Evolutionary conservation across 2,797 vertebrate genomes (phyloP).

Genomic region (Dromococcyx pavoninus): DNA sequence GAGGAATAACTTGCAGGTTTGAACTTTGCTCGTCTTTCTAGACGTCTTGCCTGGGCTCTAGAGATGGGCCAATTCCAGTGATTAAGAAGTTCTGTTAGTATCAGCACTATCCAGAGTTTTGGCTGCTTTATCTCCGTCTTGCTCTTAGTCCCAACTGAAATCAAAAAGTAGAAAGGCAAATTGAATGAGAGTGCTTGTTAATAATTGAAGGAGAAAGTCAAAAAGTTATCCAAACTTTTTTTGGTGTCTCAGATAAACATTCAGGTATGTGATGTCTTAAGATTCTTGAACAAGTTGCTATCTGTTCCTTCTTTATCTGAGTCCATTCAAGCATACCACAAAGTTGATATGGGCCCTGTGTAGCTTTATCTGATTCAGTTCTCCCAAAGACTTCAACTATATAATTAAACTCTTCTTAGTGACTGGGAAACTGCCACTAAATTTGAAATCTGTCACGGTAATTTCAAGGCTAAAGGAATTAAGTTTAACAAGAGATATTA

Average conservation of each 20-base stretch:
- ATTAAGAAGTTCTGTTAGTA: slow-evolving; percentile 35
- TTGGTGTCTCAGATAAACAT: not conserved
- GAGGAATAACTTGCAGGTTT: not conserved
- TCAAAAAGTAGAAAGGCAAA: slow-evolving; percentile 36
- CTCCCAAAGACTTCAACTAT: not conserved
- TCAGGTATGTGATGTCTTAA: slow-evolving; percentile 6
- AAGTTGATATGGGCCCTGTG: not conserved
- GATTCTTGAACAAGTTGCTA: not conserved
- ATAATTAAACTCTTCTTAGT: slow-evolving; percentile 44
- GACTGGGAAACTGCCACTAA: slow-evolving; percentile 49
- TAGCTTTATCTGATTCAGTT: slow-evolving; percentile 29
- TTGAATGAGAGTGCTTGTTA: not conserved
- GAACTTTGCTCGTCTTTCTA: slow-evolving; percentile 4
- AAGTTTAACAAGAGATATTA: slow-evolving; percentile 48
- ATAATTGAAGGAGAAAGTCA: slow-evolving; percentile 34
- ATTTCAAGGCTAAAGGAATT: slow-evolving; percentile 58
- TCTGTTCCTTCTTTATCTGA: not conserved
- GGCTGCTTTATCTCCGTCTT: slow-evolving; percentile 43
- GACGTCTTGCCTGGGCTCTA: not conserved
- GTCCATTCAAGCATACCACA: not conserved
- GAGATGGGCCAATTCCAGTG: slow-evolving; percentile 1
- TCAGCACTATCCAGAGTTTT: slow-evolving; percentile 35
- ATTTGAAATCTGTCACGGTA: slow-evolving; percentile 60
- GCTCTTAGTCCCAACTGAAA: slow-evolving; percentile 46
- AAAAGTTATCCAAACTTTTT: slow-evolving; percentile 7